Base-by-base conservation (phyloP, 2,113 vertebrate species). In the Microcebus griseorufus region DNA sequence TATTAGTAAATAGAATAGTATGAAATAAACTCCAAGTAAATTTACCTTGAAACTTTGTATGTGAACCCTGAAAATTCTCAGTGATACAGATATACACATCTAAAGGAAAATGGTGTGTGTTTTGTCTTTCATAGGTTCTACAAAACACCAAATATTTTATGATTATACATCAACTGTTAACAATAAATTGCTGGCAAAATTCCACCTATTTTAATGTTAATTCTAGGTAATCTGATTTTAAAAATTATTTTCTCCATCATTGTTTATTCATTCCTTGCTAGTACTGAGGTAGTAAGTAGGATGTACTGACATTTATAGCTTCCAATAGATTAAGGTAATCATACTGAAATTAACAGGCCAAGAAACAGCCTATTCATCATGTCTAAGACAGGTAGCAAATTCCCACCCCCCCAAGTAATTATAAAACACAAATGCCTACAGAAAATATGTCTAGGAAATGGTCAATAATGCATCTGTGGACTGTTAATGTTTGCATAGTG, bases 351-450 rank as follows among this genome's bases (percentile, higher is more conserved):
- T 70, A 93, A 93, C 72, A 96, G 37, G 37, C 73, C 58, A 94
- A 97, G 92, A 91, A 96, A 93, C 62, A 92, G 70, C 76, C 64
- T 95, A 94, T 94, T 95, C 72, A 96, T 95, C 67, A 93, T 37
- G 48, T 78, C 60, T 93, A 94, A 93, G 95, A 93, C 86, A 96
- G 94, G 88, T 11, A 93, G 82, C 65, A 89, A 92, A 94, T 32
- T 90, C 45, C n/a, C 29, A 23, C 88, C 58, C n/a, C 13, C 55
- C 70, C 67, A 94, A 89, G 84, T 93, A 96, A 97, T 83, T 93
- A 96, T 89, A 89, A 96, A 97, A 93, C 45, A 93, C 39, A 93
- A 88, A 64, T 95, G 67, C 53, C 39, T n/a, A 42, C 37, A 97
- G 81, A 85, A 94, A 75, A 93, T 58, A 78, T 88, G n/a, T 64